These are phyloP conservation scores for Romanomermis culicivorax DNA, from an alignment of 2,888 invertebrate species.

Conservation along the genomic window DNA sequence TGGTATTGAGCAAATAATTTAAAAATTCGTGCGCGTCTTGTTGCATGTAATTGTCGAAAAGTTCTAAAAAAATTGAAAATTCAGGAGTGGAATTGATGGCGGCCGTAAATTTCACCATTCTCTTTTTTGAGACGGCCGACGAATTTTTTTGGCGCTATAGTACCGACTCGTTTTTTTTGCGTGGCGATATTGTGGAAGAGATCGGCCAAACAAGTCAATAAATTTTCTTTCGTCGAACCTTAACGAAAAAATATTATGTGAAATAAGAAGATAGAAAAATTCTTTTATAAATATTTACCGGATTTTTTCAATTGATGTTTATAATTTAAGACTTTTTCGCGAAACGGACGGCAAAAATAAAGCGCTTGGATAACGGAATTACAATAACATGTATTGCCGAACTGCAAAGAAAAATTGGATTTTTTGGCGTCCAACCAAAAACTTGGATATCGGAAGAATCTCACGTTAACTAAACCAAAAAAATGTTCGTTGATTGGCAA, in stretches of 20 bases:
- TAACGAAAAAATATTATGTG: constrained; percentile 16
- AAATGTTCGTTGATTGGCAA: constrained; percentile 97
- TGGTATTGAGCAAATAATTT: constrained; percentile 93
- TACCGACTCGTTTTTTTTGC: constrained; percentile 97
- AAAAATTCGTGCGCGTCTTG: constrained; percentile 99
- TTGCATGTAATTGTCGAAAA: constrained; percentile 99
- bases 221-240: constrained; percentile 54
- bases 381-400: constrained; percentile 99
- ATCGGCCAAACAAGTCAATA: constrained; percentile 91
- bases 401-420: constrained; percentile 37
- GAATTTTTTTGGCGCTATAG: constrained; percentile 97
- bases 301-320: constrained; percentile 40
- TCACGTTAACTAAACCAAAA: constrained; percentile 95
- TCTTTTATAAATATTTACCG: constrained; percentile 11
- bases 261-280: too few species aligned
- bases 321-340: constrained; percentile 93
- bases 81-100: not conserved
- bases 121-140: constrained; percentile 91
- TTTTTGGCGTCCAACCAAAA: too few species aligned
- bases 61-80: constrained; percentile 53
- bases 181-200: constrained; percentile 96
- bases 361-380: constrained; percentile 97
- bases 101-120: constrained; percentile 47
- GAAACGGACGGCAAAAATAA: constrained; percentile 95
- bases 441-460: too few species aligned